Evolutionary conservation across 64 coral and sea anemone genomes (phyloP).

Genomic region (Montipora cactus): DNA sequence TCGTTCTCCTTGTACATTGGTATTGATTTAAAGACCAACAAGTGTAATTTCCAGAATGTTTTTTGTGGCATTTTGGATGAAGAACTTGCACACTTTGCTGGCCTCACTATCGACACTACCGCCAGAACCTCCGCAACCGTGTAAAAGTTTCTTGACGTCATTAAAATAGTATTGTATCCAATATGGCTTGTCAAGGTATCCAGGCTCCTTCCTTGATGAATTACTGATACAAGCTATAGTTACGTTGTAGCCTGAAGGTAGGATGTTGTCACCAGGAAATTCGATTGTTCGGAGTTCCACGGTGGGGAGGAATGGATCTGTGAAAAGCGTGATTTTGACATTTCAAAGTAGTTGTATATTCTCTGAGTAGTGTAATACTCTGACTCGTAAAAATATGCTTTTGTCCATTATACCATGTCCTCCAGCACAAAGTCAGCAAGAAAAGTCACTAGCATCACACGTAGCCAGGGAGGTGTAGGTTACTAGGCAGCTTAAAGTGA

Average conservation of each 20-base stretch:
- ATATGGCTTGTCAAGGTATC: not conserved
- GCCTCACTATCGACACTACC: not conserved
- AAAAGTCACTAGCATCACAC: no score
- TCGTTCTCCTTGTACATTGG: not conserved
- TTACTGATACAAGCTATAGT: constrained; percentile 22
- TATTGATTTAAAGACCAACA: not conserved
- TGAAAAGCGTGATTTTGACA: not conserved
- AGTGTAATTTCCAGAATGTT: not conserved
- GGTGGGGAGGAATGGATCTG: not conserved
- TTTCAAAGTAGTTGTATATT: no score
- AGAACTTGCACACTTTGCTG: not conserved
- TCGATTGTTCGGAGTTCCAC: not conserved
- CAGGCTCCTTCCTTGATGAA: not conserved
- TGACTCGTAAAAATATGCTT: no score
- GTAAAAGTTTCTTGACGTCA: not conserved
- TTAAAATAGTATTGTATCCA: constrained; percentile 29
- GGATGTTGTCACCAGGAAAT: not conserved
- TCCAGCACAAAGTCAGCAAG: no score
- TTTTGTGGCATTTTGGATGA: not conserved
- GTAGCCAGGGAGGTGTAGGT: no score
- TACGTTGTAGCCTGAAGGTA: constrained; percentile 4
- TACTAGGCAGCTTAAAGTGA: no score
- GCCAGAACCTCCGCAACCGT: not conserved
- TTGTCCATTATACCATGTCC: no score
- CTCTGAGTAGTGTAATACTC: no score